phyloP scores from a whole-genome alignment of 2,113 vertebrate species.

The Smithornis capensis region DNA sequence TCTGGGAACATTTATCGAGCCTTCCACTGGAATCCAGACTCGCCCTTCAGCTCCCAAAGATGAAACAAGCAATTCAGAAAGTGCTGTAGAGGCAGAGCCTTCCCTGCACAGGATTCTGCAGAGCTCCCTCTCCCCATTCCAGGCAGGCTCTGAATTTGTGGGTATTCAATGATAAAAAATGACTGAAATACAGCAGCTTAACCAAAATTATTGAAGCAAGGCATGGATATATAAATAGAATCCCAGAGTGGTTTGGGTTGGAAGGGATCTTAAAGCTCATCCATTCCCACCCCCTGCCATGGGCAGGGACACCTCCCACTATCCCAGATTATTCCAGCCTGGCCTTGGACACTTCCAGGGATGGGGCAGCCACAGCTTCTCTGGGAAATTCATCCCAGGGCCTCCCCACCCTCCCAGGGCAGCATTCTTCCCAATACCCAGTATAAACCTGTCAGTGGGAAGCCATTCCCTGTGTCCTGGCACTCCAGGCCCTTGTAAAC shows the following conservation, averaged over 20 bases:
- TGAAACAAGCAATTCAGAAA: not conserved
- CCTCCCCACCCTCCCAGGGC: not conserved
- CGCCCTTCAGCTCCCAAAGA: not conserved
- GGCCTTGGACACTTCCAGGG: not conserved
- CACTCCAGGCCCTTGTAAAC: not conserved
- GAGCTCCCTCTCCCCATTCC: not conserved
- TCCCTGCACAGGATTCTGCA: not conserved
- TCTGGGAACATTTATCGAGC: not conserved
- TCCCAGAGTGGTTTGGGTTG: not conserved
- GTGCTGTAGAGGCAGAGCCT: not conserved
- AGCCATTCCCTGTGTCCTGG: not conserved
- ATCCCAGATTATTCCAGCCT: fast-evolving
- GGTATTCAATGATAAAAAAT: not conserved
- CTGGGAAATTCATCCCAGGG: not conserved
- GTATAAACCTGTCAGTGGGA: not conserved
- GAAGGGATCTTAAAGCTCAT: not conserved
- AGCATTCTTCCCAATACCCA: not conserved
- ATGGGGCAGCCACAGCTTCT: not conserved
- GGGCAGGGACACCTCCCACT: not conserved
- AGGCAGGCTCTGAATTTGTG: not conserved
- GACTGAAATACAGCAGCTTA: not conserved
- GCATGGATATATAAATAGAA: not conserved
- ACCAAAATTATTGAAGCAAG: fast-evolving
- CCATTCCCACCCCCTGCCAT: not conserved
- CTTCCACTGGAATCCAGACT: not conserved